A percentile compares a stretch with the other conserved stretches of the same genome.
Conservation (phyloP, 1,140 invertebrate species). For the Cotesia glomerata region DNA sequence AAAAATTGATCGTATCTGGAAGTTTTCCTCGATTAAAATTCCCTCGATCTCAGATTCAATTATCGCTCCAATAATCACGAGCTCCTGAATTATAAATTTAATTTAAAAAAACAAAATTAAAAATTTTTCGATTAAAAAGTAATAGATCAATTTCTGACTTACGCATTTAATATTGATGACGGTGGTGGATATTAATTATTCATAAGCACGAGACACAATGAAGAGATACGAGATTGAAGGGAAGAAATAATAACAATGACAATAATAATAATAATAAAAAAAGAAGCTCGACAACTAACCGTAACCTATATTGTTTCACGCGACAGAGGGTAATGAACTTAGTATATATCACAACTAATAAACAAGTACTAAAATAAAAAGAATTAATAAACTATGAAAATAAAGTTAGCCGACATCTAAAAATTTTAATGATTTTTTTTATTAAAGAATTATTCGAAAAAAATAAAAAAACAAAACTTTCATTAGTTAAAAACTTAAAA, state of each 20-base stretch:
- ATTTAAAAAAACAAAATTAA: too few species aligned
- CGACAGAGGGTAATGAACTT: slow-evolving; percentile 25
- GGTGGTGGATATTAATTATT: not conserved
- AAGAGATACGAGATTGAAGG: slow-evolving; percentile 14
- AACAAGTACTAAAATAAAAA: not conserved
- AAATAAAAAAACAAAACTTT: too few species aligned
- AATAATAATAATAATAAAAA: slow-evolving; percentile 7
- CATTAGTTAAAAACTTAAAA: too few species aligned
- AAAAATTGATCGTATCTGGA: not conserved
- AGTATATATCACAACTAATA: not conserved
- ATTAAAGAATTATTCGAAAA: too few species aligned
- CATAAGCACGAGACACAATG: not conserved
- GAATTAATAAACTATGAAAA: not conserved
- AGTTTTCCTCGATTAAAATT: too few species aligned
- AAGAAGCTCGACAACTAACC: not conserved
- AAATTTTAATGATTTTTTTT: too few species aligned
- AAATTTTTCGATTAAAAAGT: not conserved
- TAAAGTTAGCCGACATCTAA: too few species aligned
- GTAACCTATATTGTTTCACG: slow-evolving; percentile 32
- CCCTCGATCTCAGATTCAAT: not conserved
- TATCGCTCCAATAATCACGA: not conserved
- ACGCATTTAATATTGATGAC: not conserved
- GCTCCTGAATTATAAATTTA: too few species aligned
- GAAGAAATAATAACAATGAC: not conserved
- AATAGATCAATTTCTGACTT: not conserved